Evolutionary conservation across 2,888 invertebrate species (phyloP), one percentile per base, ranked within the genome.

Genomic region (Nipponacmea schrenckii): DNA sequence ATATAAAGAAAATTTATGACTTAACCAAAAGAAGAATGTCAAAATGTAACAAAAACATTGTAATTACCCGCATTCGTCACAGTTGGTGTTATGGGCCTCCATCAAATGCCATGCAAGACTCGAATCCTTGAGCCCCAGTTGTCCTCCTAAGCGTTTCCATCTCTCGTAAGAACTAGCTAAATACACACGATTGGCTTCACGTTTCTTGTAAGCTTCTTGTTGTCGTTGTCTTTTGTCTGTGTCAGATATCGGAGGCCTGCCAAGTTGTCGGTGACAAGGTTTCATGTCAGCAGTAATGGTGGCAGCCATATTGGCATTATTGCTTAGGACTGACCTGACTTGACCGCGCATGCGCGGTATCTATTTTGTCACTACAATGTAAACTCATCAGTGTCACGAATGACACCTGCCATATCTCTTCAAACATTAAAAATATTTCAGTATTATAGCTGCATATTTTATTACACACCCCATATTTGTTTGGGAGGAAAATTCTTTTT

Each of bases 91-190:
- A 73, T 78, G 78, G 75, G 78, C 77, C 75, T 78, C 78, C 77
- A 78, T 75, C 76, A 78, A 77, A 75, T 78, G 78, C 78, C 78
- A 78, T 69, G 78, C 78, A 69, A 78, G 73, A 64, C 77, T 77
- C 45, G 74, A 77, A 69, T 78, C 78, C 74, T 77, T 78, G 62
- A 78, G 64, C 70, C 75, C 74, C 66, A 78, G 70, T 50, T 74
- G 67, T 50, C 73, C 71, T 64, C 74, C 70, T 20, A 78, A 71
- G 67, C 74, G 74, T 71, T 75, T 75, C 78, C 78, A 78, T 15
- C 77, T 69, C 67, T 78, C 78, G 62, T 74, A 78, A 17, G 78
- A 78, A 65, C 70, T 68, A 46, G 77, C 78, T 27, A 78, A 67
- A 72, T 75, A 75, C 12, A 78, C 73, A 31, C 78, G 70, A 3